Evolutionary conservation across 2,888 invertebrate genomes (phyloP).

Genomic region (Chrysotoxum bicinctum): DNA sequence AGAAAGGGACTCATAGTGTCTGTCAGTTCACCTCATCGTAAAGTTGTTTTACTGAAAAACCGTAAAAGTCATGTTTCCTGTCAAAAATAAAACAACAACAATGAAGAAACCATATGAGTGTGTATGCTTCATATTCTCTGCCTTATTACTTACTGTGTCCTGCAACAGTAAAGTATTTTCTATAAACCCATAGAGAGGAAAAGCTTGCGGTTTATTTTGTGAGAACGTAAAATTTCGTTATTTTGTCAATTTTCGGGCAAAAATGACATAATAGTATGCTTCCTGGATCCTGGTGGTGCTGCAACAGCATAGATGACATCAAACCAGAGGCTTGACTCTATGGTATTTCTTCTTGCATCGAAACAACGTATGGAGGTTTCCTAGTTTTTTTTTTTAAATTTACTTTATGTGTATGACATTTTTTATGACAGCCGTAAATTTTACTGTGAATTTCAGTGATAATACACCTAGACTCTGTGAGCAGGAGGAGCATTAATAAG

Average conservation of each 20-base stretch:
- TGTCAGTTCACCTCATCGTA: constrained; percentile 52
- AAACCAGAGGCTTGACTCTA: constrained; percentile 29
- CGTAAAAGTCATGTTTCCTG: constrained; percentile 67
- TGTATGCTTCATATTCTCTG: constrained; percentile 53
- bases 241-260: constrained; percentile 57
- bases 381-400: constrained; percentile 41
- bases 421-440: constrained; percentile 64
- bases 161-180: background rate
- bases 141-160: constrained; percentile 49
- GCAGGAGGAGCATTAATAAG: constrained; percentile 35
- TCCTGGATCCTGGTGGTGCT: background rate
- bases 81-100: constrained; percentile 31
- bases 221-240: constrained; percentile 67
- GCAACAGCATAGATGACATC: constrained; percentile 26
- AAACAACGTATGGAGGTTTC: constrained; percentile 14
- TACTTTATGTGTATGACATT: constrained; percentile 69
- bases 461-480: constrained; percentile 42
- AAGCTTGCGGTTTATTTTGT: constrained; percentile 64
- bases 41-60: constrained; percentile 64
- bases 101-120: constrained; percentile 13
- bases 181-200: background rate
- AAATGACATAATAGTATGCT: constrained; percentile 2
- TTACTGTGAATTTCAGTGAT: constrained; percentile 48
- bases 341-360: constrained; percentile 8
- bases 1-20: constrained; percentile 40